These are phyloP conservation scores for Hyperoodon ampullatus DNA, from an alignment of 2,113 vertebrate genomes.

Conservation along the genomic window DNA sequence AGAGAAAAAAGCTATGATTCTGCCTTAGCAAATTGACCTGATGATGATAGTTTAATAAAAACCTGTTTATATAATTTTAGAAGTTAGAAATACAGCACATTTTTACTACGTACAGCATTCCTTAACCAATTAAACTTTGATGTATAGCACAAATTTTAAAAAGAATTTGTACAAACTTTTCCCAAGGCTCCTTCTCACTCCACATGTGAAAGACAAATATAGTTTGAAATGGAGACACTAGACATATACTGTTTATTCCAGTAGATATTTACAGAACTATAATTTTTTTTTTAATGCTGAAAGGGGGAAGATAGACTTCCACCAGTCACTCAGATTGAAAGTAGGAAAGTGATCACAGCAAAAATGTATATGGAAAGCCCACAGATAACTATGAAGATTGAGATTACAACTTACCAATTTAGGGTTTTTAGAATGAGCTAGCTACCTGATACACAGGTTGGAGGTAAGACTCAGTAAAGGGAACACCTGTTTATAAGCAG, in stretches of 20 bases:
- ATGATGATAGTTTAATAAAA: conserved; percentile 39
- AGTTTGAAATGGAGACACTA: background rate
- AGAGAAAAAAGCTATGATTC: conserved; percentile 30
- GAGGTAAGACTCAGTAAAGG: background rate
- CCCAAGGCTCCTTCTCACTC: background rate
- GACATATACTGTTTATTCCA: background rate
- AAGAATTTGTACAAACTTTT: background rate
- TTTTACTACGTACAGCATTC: conserved; percentile 1
- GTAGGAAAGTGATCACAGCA: background rate
- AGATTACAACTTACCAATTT: conserved; percentile 18
- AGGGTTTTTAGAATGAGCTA: conserved; percentile 12
- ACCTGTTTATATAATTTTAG: background rate
- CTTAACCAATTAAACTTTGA: conserved; percentile 41
- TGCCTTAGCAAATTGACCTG: conserved; percentile 8
- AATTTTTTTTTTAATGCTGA: background rate
- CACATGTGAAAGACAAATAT: background rate
- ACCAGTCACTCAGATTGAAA: background rate
- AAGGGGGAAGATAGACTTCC: background rate
- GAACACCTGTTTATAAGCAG: conserved; percentile 32
- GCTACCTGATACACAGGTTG: background rate
- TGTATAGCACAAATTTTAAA: background rate
- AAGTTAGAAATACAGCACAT: conserved; percentile 1
- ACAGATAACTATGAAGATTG: background rate
- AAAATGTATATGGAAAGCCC: background rate
- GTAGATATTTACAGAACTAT: background rate